Evolutionary conservation across 2,797 vertebrate genomes (phyloP).

Genomic region (Aselliscus stoliczkanus): DNA sequence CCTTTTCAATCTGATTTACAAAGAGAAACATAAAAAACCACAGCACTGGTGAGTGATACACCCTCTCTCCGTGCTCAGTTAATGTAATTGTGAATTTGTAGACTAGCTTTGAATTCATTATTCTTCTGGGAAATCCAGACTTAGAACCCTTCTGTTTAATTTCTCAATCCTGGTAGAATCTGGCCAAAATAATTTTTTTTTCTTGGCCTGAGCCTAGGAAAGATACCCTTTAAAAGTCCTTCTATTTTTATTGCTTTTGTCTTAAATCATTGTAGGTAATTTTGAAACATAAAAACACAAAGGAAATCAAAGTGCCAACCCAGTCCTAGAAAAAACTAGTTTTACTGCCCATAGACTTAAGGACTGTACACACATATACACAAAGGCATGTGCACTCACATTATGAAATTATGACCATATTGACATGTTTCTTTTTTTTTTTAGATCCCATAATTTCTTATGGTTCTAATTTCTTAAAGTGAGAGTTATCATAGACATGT

Average conservation of each 20-base stretch:
- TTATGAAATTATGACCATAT: neutral
- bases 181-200: conserved; percentile 5
- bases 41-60: neutral
- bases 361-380: neutral
- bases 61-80: neutral
- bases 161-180: neutral
- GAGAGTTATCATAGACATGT: no score
- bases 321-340: neutral
- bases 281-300: conserved; percentile 21
- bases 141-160: neutral
- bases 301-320: neutral
- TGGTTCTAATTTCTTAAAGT: no score
- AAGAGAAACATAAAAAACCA: conserved; percentile 18
- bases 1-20: conserved; percentile 63
- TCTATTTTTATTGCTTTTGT: neutral
- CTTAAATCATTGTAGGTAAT: neutral
- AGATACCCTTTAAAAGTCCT: neutral
- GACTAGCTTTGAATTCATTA: neutral
- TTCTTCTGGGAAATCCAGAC: neutral
- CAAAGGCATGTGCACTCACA: neutral
- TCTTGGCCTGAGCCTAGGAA: neutral
- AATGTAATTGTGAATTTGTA: neutral
- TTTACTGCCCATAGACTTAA: neutral
- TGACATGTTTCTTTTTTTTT: no score
- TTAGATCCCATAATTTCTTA: no score